phyloP scores from a whole-genome alignment of 2,888 invertebrate genomes.

The Crepidodera aurea region DNA sequence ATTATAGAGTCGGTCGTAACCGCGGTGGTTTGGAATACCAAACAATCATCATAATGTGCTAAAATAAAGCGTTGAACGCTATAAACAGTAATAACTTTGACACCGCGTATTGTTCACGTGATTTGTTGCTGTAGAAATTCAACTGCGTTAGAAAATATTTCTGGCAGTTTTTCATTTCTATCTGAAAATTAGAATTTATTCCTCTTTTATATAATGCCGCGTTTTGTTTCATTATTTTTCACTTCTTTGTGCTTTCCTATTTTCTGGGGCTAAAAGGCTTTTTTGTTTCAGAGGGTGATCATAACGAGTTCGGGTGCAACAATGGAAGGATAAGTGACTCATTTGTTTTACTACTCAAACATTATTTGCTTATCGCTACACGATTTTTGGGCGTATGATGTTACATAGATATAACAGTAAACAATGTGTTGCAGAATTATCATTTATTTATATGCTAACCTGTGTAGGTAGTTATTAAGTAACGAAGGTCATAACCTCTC shows the following conservation, averaged over 20 bases:
- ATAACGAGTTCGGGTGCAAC: constrained; percentile 11
- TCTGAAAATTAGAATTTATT: constrained; percentile 55
- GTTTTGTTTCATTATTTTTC: constrained; percentile 49
- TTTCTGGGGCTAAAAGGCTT: constrained; percentile 35
- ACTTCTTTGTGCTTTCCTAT: constrained; percentile 44
- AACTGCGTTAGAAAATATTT: constrained; percentile 53
- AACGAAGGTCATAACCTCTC: too few species aligned
- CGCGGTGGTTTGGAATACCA: constrained; percentile 18
- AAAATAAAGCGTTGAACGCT: constrained; percentile 40
- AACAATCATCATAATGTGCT: constrained; percentile 34
- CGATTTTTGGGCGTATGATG: not conserved
- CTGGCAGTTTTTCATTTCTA: constrained; percentile 52
- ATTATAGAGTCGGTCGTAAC: constrained; percentile 17
- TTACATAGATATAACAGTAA: too few species aligned
- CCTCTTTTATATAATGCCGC: constrained; percentile 42
- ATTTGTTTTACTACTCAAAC: constrained; percentile 9
- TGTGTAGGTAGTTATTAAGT: too few species aligned
- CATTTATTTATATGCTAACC: too few species aligned
- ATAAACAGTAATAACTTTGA: constrained; percentile 41
- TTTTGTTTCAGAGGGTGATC: constrained; percentile 11
- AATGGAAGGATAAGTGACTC: constrained; percentile 15
- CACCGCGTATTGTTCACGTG: constrained; percentile 34
- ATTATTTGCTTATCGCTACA: constrained; percentile 1
- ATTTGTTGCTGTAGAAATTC: constrained; percentile 43
- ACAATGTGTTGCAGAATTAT: too few species aligned